Evolutionary conservation across 2,113 vertebrate species (phyloP).

Genomic region (Oryzias woworae): DNA sequence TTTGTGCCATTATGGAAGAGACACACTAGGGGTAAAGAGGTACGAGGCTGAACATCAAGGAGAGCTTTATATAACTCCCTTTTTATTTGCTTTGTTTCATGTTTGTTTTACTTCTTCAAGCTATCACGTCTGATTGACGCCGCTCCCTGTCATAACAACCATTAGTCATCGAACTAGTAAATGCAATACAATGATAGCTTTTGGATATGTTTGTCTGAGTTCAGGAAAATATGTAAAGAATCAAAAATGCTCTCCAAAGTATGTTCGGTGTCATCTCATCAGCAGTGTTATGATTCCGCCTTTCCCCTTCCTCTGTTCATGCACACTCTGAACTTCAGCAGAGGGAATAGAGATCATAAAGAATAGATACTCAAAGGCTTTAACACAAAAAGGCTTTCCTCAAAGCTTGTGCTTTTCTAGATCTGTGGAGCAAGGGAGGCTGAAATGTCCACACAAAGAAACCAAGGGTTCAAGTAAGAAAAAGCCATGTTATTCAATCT

Average conservation of each 20-base stretch:
- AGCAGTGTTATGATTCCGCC: conserved; percentile 73
- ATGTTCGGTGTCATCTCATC: conserved; percentile 76
- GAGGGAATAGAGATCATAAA: conserved; percentile 79
- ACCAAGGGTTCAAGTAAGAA: conserved; percentile 51
- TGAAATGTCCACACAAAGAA: conserved; percentile 69
- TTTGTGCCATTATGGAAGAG: conserved; percentile 82
- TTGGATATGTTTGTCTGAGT: conserved; percentile 82
- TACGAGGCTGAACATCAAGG: conserved; percentile 79
- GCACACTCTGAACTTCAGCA: conserved; percentile 73
- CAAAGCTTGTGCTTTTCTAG: conserved; percentile 69
- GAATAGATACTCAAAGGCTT: conserved; percentile 76
- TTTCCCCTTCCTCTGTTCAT: conserved; percentile 69
- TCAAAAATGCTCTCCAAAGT: conserved; percentile 78
- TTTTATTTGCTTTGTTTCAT: conserved; percentile 78
- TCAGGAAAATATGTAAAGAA: conserved; percentile 79
- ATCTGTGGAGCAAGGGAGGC: conserved; percentile 59
- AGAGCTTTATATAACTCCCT: conserved; percentile 83
- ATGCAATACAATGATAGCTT: conserved; percentile 77
- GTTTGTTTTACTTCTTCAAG: conserved; percentile 80
- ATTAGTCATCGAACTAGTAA: conserved; percentile 78
- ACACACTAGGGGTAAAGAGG: conserved; percentile 81
- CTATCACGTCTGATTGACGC: conserved; percentile 79
- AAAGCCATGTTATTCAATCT: conserved; percentile 38
- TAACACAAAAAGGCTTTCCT: conserved; percentile 75
- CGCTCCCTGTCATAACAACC: conserved; percentile 79